These are phyloP conservation scores for Drosophila pseudotakahashii DNA, from an alignment of 2,888 invertebrate genomes.

Conservation along the genomic window DNA sequence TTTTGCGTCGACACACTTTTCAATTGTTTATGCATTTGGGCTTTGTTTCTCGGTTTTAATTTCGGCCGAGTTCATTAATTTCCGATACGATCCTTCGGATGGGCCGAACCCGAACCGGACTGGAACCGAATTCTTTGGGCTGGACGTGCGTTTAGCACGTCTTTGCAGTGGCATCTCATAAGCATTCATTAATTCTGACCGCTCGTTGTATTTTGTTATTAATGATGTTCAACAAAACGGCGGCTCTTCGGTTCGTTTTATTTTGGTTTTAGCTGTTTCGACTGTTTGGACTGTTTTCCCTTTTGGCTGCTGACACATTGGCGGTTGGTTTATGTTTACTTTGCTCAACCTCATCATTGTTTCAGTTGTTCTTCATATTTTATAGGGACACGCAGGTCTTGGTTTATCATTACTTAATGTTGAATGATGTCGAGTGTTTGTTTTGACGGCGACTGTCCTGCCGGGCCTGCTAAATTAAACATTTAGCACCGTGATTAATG, in stretches of 20 bases:
- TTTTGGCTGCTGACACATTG: conserved; percentile 65
- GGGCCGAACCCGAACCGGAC: conserved; percentile 2
- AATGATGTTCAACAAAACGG: conserved; percentile 83
- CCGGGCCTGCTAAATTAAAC: conserved; percentile 57
- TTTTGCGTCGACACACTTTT: conserved; percentile 56
- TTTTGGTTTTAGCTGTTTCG: conserved; percentile 44
- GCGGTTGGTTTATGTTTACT: conserved; percentile 64
- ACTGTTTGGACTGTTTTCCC: conserved; percentile 50
- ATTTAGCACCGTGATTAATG: conserved; percentile 76
- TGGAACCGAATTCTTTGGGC: conserved; percentile 49
- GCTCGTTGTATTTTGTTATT: conserved; percentile 79
- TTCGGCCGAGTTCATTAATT: conserved; percentile 79
- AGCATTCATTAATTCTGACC: conserved; percentile 77
- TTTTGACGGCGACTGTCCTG: conserved; percentile 82
- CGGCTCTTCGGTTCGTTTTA: conserved; percentile 51
- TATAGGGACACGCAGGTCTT: conserved; percentile 39
- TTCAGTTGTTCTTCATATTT: conserved; percentile 46
- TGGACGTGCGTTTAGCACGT: conserved; percentile 79
- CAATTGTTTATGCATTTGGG: conserved; percentile 66
- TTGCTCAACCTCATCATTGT: conserved; percentile 49
- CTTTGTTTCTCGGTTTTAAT: conserved; percentile 58
- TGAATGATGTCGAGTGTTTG: conserved; percentile 83
- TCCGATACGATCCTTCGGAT: conserved; percentile 51
- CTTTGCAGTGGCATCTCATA: conserved; percentile 44
- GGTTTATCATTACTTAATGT: conserved; percentile 80